phyloP scores from a whole-genome alignment of 1,140 invertebrate species.

The Tigriopus japonicus region DNA sequence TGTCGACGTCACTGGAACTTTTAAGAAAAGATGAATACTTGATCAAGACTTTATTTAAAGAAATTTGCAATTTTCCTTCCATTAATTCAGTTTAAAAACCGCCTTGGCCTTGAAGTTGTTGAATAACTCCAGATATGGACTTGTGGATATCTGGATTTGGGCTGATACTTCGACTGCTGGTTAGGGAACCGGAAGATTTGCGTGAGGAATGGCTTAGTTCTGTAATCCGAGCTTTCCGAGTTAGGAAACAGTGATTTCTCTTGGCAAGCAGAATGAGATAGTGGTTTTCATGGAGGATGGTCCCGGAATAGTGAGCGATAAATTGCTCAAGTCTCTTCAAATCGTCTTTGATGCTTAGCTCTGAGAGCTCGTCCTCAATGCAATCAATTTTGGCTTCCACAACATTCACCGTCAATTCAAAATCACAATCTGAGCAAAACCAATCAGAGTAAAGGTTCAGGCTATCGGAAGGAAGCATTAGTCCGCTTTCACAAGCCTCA shows the following conservation, averaged over 20 bases:
- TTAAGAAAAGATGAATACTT: too few relatives aligned
- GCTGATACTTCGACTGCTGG: too few relatives aligned
- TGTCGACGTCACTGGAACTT: too few relatives aligned
- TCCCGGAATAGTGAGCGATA: neutral
- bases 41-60: too few relatives aligned
- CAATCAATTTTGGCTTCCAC: neutral
- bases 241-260: neutral
- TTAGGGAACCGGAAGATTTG: too few relatives aligned
- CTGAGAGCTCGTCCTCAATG: neutral
- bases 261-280: neutral
- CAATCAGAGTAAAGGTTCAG: neutral
- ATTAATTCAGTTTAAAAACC: too few relatives aligned
- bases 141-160: too few relatives aligned
- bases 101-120: too few relatives aligned
- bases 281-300: neutral
- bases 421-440: neutral
- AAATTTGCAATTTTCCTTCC: too few relatives aligned
- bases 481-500: neutral
- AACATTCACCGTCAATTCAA: neutral
- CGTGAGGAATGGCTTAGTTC: too few relatives aligned
- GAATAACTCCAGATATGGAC: too few relatives aligned
- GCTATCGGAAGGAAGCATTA: neutral
- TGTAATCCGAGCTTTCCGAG: neutral
- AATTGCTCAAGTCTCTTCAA: neutral
- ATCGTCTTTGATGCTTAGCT: neutral